Evolutionary conservation across 2,888 invertebrate genomes (phyloP), one percentile per base, ranked within the genome.

Genomic region (Cheilosia scutellata): DNA sequence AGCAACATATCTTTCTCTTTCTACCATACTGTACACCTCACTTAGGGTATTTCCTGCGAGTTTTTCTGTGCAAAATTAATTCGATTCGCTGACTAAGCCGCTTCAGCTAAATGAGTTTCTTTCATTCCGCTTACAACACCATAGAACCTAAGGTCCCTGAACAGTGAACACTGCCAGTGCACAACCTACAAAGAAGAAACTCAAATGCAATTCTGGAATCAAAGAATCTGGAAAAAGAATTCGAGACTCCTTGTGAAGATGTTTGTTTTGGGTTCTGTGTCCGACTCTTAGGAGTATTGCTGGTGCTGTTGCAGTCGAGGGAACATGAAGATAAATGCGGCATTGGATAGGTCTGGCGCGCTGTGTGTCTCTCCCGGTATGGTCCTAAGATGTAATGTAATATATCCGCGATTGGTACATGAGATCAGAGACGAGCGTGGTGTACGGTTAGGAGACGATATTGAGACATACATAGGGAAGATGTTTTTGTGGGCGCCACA

Each of bases 401-500:
- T 86, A 86, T 86, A 86, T 86, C 86, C 82, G 86, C 82, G 86
- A 86, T 86, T 86, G 71, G 86, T 86, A 86, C 82, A 86, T 33
- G 76, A 82, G 80, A 86, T 82, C 82, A 29, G 74, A 57, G 71
- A 66, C 76, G 58, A 74, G 68, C 53, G 55, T 70, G 68, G 63
- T 71, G 75, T 80, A 65, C 57, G 76, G 58, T 76, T 70, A 72
- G 76, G 60, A 75, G 79, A 86, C 60, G 47, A 42, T 86, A 86
- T 86, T 86, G 82, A 86, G 86, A 86, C 86, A 77, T 86, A 86
- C 72, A 82, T 82, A 77, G 76, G 66, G 76, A 68, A 76, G 86
- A 77, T 86, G 86, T 86, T 80, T 82, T 82, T 82, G 86, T 82
- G 82, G 88, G 88, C 88, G 88, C 88, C 88, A 88, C 84, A 82